Conservation (phyloP, 2,888 invertebrate genomes). For the Hemistola chrysoprasaria region DNA sequence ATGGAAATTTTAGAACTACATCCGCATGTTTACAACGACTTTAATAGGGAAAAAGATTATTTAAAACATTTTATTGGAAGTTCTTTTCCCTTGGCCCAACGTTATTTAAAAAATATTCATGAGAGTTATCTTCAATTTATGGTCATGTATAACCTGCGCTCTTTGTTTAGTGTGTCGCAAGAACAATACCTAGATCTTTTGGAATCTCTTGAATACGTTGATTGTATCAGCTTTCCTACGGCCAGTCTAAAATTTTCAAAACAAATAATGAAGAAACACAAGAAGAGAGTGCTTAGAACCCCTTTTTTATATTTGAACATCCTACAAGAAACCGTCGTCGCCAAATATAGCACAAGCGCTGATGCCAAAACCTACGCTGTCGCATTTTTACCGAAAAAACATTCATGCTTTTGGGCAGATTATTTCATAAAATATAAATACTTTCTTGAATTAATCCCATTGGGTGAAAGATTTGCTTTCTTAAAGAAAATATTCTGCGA, state of each 20-base stretch:
- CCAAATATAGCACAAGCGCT: constrained; percentile 36
- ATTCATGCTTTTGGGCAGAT: constrained; percentile 40
- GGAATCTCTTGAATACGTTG: constrained; percentile 36
- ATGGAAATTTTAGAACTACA: constrained; percentile 32
- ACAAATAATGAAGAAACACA: constrained; percentile 49
- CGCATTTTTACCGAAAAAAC: constrained; percentile 36
- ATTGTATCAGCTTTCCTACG: not conserved
- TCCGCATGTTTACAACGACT: constrained; percentile 2
- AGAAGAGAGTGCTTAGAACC: constrained; percentile 41
- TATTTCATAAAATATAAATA: constrained; percentile 34
- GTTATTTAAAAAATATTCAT: constrained; percentile 9
- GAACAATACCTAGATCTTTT: constrained; percentile 46
- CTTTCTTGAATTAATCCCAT: constrained; percentile 44
- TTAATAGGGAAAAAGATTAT: constrained; percentile 9
- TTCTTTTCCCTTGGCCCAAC: constrained; percentile 29
- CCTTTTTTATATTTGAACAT: constrained; percentile 42
- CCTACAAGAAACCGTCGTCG: constrained; percentile 35
- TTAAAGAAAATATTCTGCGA: constrained; percentile 35
- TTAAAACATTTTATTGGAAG: constrained; percentile 39
- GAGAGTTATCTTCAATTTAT: not conserved
- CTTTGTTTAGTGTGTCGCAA: constrained; percentile 33
- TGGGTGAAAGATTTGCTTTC: constrained; percentile 32
- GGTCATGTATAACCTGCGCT: constrained; percentile 11
- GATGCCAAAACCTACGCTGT: constrained; percentile 44
- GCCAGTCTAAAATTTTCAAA: constrained; percentile 35